Percentiles rank a stretch among this genome's conserved stretches.
Conservation (phyloP, 1,140 invertebrate species). For the Proales similis region DNA sequence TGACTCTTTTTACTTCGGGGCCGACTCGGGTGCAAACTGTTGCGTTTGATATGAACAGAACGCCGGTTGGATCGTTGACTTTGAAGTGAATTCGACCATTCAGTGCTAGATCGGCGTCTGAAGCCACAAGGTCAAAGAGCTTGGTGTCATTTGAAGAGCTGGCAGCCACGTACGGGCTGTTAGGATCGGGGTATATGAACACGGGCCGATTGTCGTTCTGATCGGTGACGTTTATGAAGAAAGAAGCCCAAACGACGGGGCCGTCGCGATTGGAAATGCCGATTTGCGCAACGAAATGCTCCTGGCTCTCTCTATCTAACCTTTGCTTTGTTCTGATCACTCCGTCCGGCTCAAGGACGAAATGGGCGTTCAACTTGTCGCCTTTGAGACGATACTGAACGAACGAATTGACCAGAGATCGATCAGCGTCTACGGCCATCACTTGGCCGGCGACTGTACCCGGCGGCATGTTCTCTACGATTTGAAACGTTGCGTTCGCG, state of each 20-base stretch:
- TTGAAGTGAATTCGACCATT: too few relatives aligned
- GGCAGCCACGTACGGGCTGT: too few relatives aligned
- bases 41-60: too few relatives aligned
- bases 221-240: constrained; percentile 18
- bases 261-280: constrained; percentile 1
- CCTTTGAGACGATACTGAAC: background rate
- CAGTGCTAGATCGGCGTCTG: too few relatives aligned
- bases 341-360: background rate
- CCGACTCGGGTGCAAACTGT: too few relatives aligned
- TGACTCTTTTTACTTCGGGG: too few relatives aligned
- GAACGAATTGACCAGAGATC: background rate
- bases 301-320: constrained; percentile 15
- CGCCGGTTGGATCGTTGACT: too few relatives aligned
- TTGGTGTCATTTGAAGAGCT: too few relatives aligned
- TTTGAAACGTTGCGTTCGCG: constrained; percentile 21
- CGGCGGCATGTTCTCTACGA: constrained; percentile 10
- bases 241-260: constrained; percentile 18
- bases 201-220: constrained; percentile 27
- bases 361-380: background rate
- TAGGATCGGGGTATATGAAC: constrained; percentile 9
- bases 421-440: background rate
- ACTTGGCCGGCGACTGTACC: constrained; percentile 29
- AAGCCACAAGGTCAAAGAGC: too few relatives aligned
- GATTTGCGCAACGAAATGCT: constrained; percentile 10
- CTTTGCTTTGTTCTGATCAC: background rate